These are phyloP conservation scores for Illadopsis cleaveri DNA, from an alignment of 2,113 vertebrate species.

Conservation along the genomic window DNA sequence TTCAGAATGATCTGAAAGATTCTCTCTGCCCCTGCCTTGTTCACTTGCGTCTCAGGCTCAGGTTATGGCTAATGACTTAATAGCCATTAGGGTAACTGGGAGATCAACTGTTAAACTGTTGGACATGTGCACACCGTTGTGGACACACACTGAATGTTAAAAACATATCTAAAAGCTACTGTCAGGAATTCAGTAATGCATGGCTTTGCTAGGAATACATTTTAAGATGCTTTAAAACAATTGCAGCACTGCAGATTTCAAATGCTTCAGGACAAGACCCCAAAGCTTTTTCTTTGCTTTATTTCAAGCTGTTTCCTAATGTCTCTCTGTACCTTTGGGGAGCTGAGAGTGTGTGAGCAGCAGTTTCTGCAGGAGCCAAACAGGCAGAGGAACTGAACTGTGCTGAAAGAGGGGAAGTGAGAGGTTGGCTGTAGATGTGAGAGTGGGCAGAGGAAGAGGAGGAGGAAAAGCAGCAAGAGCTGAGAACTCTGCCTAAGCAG, in stretches of 20 bases:
- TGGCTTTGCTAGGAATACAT: background rate
- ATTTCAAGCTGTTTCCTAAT: background rate
- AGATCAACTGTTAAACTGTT: background rate
- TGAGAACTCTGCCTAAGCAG: background rate
- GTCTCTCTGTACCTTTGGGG: background rate
- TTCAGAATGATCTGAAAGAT: background rate
- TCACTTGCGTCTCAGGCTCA: background rate
- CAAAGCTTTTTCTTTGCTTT: background rate
- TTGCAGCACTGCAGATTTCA: background rate
- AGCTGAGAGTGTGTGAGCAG: background rate
- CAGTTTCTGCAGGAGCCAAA: background rate
- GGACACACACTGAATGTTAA: background rate
- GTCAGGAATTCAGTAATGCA: background rate
- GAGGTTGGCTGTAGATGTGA: background rate
- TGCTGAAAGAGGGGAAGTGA: background rate
- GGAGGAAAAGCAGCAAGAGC: background rate
- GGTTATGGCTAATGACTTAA: background rate
- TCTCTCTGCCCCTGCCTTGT: background rate
- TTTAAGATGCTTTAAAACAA: background rate
- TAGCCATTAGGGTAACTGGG: background rate
- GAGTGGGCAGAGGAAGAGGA: slow-evolving; percentile 12
- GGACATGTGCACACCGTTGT: background rate
- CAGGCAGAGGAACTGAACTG: background rate
- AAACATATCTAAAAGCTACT: background rate
- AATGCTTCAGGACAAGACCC: background rate